Evolutionary conservation across 2,888 invertebrate species (phyloP).

Genomic region (Pemphredon lugubris): DNA sequence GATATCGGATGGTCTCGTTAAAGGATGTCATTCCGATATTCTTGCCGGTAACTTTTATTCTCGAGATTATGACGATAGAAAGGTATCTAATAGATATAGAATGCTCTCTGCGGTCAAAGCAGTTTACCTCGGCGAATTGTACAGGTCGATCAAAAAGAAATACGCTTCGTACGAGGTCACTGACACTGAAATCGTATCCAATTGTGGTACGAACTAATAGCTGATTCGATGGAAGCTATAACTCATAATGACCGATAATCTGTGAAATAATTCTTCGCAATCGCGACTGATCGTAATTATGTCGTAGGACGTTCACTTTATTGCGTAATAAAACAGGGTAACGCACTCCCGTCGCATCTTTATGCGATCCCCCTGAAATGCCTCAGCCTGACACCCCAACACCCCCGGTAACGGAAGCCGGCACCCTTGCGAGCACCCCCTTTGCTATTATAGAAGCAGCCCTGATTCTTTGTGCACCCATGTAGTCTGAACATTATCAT

Average conservation of each 20-base stretch:
- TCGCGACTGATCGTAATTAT: not conserved
- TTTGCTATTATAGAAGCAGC: constrained; percentile 38
- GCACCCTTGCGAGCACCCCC: constrained; percentile 32
- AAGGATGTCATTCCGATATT: constrained; percentile 17
- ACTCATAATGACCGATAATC: not conserved
- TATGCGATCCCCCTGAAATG: constrained; percentile 10
- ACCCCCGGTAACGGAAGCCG: constrained; percentile 26
- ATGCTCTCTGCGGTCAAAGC: too few species aligned
- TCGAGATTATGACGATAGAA: constrained; percentile 9
- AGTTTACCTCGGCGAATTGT: not conserved
- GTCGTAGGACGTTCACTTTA: constrained; percentile 5
- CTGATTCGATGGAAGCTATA: not conserved
- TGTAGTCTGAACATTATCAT: constrained; percentile 16
- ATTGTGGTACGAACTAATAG: too few species aligned
- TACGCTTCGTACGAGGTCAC: too few species aligned
- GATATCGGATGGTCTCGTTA: constrained; percentile 13
- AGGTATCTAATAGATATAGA: too few species aligned
- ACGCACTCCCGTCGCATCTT: not conserved
- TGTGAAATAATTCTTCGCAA: not conserved
- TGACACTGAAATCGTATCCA: too few species aligned
- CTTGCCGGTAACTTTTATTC: not conserved
- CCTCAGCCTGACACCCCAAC: constrained; percentile 22
- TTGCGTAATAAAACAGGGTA: constrained; percentile 24
- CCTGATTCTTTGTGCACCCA: constrained; percentile 30
- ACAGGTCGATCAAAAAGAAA: too few species aligned